Percentiles rank a stretch among this genome's conserved stretches.
phyloP scores from a whole-genome alignment of 2,888 invertebrate species.

The Athetis lepigone region DNA sequence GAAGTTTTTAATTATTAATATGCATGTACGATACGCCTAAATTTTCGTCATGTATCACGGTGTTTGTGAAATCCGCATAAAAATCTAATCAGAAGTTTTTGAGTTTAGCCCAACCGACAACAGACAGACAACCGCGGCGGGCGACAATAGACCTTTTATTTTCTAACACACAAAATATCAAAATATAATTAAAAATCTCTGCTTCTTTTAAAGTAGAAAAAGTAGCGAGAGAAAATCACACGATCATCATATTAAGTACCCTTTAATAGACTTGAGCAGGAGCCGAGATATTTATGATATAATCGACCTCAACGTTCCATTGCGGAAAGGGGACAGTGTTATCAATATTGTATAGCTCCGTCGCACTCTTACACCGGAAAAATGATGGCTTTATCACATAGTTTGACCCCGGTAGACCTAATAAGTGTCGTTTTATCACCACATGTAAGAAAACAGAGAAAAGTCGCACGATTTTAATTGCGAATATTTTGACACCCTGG shows the following conservation, averaged over 20 bases:
- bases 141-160: neutral
- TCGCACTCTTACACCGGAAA: neutral
- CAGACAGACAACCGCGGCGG: too few species aligned
- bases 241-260: neutral
- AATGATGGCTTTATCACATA: neutral
- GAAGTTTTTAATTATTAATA: too few species aligned
- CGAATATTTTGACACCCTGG: conserved; percentile 38
- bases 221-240: neutral
- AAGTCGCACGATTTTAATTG: conserved; percentile 36
- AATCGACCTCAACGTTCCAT: neutral
- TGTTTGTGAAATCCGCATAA: too few species aligned
- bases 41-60: too few species aligned
- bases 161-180: neutral
- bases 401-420: neutral
- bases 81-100: too few species aligned
- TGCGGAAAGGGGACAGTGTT: neutral
- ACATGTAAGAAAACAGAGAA: conserved; percentile 19
- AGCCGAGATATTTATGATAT: neutral
- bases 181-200: neutral
- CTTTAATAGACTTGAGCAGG: neutral
- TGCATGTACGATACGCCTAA: too few species aligned
- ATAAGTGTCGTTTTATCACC: conserved; percentile 2
- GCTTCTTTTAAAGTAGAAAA: neutral
- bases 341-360: neutral
- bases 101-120: too few species aligned